A percentile compares a stretch with the other conserved stretches of the same genome.
Conservation (phyloP, 2,113 vertebrate genomes). For the Hydrochoerus hydrochaeris region DNA sequence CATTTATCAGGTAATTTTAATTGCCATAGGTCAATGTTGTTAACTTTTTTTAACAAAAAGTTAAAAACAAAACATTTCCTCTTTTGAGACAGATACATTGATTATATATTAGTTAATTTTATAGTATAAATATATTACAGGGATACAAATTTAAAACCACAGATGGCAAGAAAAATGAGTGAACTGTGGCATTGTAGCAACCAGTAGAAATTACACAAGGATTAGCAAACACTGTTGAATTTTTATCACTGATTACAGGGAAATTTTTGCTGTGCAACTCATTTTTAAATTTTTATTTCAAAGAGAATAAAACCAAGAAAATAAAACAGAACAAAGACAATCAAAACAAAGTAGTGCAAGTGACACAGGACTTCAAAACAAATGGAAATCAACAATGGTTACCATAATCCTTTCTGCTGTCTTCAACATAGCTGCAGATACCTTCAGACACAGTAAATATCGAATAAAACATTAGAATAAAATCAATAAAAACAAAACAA, state of each 20-base stretch:
- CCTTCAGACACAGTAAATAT: too few relatives aligned
- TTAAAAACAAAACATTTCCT: background rate
- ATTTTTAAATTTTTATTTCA: too few relatives aligned
- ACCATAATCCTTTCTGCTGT: too few relatives aligned
- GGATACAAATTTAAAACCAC: background rate
- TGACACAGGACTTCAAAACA: too few relatives aligned
- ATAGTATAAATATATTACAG: background rate
- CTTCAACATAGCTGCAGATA: too few relatives aligned
- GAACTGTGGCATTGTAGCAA: fast-evolving
- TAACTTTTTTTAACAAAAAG: too few relatives aligned
- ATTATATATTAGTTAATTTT: background rate
- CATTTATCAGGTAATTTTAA: background rate
- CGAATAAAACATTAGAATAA: too few relatives aligned
- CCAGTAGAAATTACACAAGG: background rate
- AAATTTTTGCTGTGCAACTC: background rate
- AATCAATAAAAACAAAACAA: too few relatives aligned
- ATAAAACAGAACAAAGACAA: too few relatives aligned
- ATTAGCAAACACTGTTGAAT: fast-evolving
- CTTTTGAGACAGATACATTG: background rate
- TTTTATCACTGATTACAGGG: background rate
- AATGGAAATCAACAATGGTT: too few relatives aligned
- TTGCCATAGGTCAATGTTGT: background rate
- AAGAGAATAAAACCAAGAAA: too few relatives aligned
- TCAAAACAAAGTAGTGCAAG: too few relatives aligned
- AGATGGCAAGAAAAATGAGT: fast-evolving